phyloP scores from a whole-genome alignment of 2,113 vertebrate species.

The Zosterops lateralis region DNA sequence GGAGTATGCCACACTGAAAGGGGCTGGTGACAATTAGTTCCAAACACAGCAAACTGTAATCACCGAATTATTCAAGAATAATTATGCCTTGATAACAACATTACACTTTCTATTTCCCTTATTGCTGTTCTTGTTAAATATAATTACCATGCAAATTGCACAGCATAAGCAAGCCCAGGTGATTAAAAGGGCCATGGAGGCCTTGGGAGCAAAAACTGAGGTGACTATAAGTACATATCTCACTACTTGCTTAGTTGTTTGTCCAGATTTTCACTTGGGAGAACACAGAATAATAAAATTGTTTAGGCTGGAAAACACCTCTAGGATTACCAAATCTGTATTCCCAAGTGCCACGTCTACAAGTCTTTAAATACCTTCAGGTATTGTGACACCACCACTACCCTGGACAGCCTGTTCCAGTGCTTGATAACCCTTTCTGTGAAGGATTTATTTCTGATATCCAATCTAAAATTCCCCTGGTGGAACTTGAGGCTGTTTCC shows the following conservation, averaged over 20 bases:
- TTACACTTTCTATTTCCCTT: slow-evolving; percentile 66
- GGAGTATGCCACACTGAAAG: background rate
- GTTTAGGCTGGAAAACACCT: background rate
- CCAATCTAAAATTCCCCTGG: background rate
- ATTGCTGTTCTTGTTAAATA: slow-evolving; percentile 71
- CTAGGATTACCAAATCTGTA: background rate
- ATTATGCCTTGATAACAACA: slow-evolving; percentile 70
- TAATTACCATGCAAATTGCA: slow-evolving; percentile 71
- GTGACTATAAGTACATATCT: slow-evolving; percentile 15
- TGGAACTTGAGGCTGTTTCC: background rate
- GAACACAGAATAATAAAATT: background rate
- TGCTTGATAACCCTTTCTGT: background rate
- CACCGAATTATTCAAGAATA: slow-evolving; percentile 67
- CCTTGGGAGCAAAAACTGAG: slow-evolving; percentile 23
- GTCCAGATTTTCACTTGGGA: background rate
- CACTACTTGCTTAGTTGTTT: slow-evolving; percentile 11
- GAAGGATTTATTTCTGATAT: background rate
- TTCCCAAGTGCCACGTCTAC: background rate
- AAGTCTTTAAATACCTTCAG: background rate
- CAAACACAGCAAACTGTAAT: slow-evolving; percentile 55
- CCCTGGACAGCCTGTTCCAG: background rate
- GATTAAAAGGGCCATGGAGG: slow-evolving; percentile 40
- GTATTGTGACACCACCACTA: background rate
- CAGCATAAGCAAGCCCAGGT: slow-evolving; percentile 55
- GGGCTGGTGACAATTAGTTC: slow-evolving; percentile 36